Evolutionary conservation across 2,888 invertebrate genomes (phyloP), one percentile per base, ranked within the genome.

Genomic region (Drosophila meridionalis): DNA sequence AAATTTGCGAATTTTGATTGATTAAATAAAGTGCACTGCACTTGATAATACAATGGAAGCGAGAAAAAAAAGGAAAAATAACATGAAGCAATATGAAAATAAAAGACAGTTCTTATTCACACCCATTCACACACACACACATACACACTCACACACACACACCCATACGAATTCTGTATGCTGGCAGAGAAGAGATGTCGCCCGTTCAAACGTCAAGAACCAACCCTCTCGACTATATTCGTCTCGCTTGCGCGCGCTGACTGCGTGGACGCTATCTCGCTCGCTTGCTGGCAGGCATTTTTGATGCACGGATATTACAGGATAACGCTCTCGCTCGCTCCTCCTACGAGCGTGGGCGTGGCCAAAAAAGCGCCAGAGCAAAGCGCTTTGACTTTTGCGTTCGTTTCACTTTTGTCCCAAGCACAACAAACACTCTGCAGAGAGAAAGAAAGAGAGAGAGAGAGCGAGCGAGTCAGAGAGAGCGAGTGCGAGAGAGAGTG

Each of bases 131-230:
- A 56, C 14, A n/a, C 32, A 28, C 28, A n/a, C 32, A 8, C 28
- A 28, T 2, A 8, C 28, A 28, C 38, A 2, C 28, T 4, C 53
- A 28, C 26, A 14, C 26, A 14, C 28, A 28, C 36, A 20, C 20
- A 38, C 9, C 28, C 32, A 12, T 32, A 57, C 48, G 50, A 12
- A 11, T 28, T 32, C 20, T 72, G 71, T 71, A 53, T 69, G 42
- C 69, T 69, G 72, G 78, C 76, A 76, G 62, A 74, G 81, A 66
- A 88, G 89, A 85, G 86, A 85, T 87, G 87, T 91, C 91, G 88
- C 84, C 82, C 92, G 91, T 91, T 92, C 91, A 91, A 91, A 91
- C 80, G 90, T 91, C 92, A 91, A 91, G 92, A 91, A 90, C 91
- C 92, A 91, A 91, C 90, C 83, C 82, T 77, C 78, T 75, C 64